Percentiles rank a stretch among this genome's conserved stretches.
These are phyloP conservation scores for Clarias gariepinus DNA, from an alignment of 2,113 vertebrate species.

Conservation along the genomic window DNA sequence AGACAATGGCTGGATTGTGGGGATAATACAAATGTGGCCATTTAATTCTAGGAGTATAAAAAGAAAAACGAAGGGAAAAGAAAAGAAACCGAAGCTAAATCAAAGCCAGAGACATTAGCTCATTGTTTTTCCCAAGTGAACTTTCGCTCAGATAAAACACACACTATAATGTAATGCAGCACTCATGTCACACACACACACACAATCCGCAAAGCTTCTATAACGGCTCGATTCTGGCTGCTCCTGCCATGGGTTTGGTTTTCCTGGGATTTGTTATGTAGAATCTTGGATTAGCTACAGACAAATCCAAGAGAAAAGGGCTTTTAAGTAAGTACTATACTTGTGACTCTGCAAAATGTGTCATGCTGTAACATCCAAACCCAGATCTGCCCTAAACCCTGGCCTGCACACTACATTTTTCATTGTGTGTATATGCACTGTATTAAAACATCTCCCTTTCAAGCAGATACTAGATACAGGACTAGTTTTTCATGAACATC, in stretches of 20 bases:
- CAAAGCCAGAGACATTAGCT: conserved; percentile 46
- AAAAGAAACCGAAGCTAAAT: conserved; percentile 29
- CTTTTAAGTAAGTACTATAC: conserved; percentile 25
- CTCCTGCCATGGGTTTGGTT: conserved; percentile 15
- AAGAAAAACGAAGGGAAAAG: conserved; percentile 10
- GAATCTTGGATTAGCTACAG: conserved; percentile 4
- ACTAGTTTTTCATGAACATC: neutral
- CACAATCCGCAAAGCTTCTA: conserved; percentile 11
- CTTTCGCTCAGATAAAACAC: conserved; percentile 23
- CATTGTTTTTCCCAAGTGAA: conserved; percentile 24
- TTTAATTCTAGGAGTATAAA: conserved; percentile 33
- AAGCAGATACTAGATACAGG: neutral
- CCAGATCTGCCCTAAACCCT: conserved; percentile 39
- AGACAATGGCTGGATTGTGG: conserved; percentile 49
- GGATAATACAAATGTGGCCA: conserved; percentile 37
- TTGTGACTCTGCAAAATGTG: conserved; percentile 20
- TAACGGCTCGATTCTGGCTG: neutral
- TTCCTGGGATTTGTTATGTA: conserved; percentile 6
- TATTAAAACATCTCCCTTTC: neutral
- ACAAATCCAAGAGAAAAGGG: conserved; percentile 9
- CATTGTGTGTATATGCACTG: neutral
- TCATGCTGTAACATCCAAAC: conserved; percentile 17
- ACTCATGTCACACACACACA: conserved; percentile 19
- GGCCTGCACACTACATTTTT: conserved; percentile 47
- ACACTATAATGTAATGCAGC: conserved; percentile 18